phyloP scores from a whole-genome alignment of 2,797 vertebrate species.

The Dipus sagitta region DNA sequence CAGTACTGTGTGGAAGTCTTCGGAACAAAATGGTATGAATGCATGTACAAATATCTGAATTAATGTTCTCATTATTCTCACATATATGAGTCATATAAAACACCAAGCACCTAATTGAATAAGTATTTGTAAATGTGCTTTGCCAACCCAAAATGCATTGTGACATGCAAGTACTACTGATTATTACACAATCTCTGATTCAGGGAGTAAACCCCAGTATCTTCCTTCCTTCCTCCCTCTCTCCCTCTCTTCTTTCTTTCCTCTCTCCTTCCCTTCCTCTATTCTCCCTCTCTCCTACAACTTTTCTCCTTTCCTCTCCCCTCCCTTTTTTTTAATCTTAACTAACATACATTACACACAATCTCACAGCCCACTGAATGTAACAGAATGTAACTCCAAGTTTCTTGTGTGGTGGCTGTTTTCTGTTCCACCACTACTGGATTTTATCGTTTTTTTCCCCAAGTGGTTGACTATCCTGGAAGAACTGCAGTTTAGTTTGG shows the following conservation, averaged over 20 bases:
- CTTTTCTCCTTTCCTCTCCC: too few species aligned
- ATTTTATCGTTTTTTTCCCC: not conserved
- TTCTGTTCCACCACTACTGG: not conserved
- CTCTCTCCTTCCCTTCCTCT: not conserved
- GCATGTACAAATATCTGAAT: not conserved
- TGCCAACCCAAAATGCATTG: not conserved
- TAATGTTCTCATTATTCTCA: not conserved
- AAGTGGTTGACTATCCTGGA: constrained; percentile 37
- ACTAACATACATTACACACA: not conserved
- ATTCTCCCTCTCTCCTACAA: not conserved
- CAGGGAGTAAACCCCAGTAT: not conserved
- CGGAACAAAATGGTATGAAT: not conserved
- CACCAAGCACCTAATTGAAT: constrained; percentile 9
- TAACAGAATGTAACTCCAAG: not conserved
- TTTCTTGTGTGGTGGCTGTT: not conserved
- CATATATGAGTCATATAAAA: not conserved
- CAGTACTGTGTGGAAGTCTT: not conserved
- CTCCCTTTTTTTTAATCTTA: not conserved
- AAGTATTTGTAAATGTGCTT: not conserved
- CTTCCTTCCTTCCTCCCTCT: not conserved
- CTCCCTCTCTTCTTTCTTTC: accelerated
- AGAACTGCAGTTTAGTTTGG: constrained; percentile 55
- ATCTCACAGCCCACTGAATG: not conserved
- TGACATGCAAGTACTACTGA: not conserved
- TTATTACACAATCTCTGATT: constrained; percentile 19